Evolutionary conservation across 2,797 vertebrate species (phyloP).

Genomic region (Anabacerthia variegaticeps): DNA sequence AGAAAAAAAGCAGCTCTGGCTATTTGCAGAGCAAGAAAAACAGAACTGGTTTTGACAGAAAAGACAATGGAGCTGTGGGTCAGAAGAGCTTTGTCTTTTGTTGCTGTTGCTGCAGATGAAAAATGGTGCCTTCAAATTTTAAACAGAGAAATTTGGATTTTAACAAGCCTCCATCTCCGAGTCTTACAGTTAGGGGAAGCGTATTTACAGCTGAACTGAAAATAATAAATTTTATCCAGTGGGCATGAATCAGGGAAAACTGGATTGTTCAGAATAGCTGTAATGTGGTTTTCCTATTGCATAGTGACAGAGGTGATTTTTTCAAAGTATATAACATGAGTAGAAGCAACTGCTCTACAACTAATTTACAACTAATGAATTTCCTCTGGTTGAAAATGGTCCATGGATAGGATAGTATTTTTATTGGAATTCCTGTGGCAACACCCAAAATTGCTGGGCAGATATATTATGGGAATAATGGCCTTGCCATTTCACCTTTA

Average conservation of each 20-base stretch:
- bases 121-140: not conserved
- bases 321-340: not conserved
- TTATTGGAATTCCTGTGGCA: not conserved
- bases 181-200: constrained; percentile 8
- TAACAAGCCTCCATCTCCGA: not conserved
- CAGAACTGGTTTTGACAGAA: constrained; percentile 33
- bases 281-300: not conserved
- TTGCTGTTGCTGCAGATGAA: not conserved
- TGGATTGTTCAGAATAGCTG: not conserved
- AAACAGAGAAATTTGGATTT: not conserved
- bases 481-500: not conserved
- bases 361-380: not conserved
- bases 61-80: not conserved
- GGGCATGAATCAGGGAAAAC: not conserved
- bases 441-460: not conserved
- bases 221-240: not conserved
- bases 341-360: not conserved
- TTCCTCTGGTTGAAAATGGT: not conserved
- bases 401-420: not conserved
- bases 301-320: not conserved
- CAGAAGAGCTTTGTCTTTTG: not conserved
- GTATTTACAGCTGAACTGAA: constrained; percentile 15
- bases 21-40: not conserved
- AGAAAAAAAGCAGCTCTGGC: not conserved
- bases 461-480: not conserved